Percentiles rank a stretch among this genome's conserved stretches.
Evolutionary conservation across 2,888 invertebrate genomes (phyloP).

Genomic region (Eupeodes latifasciatus): DNA sequence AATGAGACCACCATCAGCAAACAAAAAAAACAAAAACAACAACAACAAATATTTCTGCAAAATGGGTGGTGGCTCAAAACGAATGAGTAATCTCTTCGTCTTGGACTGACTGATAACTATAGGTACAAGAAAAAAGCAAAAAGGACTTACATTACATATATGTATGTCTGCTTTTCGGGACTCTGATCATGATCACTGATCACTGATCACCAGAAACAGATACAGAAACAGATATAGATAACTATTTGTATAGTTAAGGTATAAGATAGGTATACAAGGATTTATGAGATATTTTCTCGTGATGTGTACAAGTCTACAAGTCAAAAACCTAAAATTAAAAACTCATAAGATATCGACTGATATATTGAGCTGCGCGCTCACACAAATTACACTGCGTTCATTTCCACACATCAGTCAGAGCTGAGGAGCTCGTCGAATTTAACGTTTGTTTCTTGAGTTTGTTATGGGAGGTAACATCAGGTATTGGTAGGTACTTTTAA

Average conservation of each 20-base stretch:
- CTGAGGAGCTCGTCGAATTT: constrained; percentile 5
- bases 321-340: constrained; percentile 84
- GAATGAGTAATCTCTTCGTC: constrained; percentile 72
- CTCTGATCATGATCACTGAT: constrained; percentile 48
- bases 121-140: constrained; percentile 26
- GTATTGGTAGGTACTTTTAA: not conserved
- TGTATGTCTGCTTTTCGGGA: constrained; percentile 55
- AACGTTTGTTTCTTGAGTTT: constrained; percentile 8
- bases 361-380: constrained; percentile 82
- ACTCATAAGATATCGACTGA: constrained; percentile 84
- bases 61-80: constrained; percentile 68
- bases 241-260: constrained; percentile 53
- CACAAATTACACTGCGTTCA: constrained; percentile 77
- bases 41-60: constrained; percentile 59
- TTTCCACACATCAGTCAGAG: constrained; percentile 78
- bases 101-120: constrained; percentile 71
- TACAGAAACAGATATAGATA: constrained; percentile 34
- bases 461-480: not conserved
- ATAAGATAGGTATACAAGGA: constrained; percentile 76
- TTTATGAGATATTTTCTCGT: constrained; percentile 80
- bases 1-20: constrained; percentile 36
- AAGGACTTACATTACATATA: constrained; percentile 51
- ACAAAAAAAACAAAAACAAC: constrained; percentile 18
- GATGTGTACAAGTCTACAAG: constrained; percentile 50
- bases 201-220: constrained; percentile 45